Evolutionary conservation across 2,113 vertebrate species (phyloP), one percentile per base, ranked within the genome.

Genomic region (Paradisaea rubra): DNA sequence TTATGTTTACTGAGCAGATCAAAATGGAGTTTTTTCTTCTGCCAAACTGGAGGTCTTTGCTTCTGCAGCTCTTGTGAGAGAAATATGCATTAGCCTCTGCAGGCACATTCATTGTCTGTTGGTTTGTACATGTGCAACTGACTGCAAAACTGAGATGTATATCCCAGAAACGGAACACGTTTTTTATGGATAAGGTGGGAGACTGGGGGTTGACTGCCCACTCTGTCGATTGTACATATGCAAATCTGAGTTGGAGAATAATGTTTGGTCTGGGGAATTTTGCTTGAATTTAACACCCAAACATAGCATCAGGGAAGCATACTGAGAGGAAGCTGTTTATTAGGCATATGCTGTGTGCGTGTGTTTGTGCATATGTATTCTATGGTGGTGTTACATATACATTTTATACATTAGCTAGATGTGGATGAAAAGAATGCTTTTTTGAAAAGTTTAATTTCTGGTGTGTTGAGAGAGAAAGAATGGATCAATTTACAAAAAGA

Each of bases 371-470:
- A 39, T 66, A 73, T 50, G 35, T 53, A 50, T 79, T 92, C 52
- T 50, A 0, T 15, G 50, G 31, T 25, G 54, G 22, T 77, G 74
- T 23, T 83, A 56, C 13, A 78, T 31, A 56, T 57, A 28, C 21
- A 31, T 57, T 63, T 65, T 76, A 42, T 54, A 2, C 50, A 77
- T 93, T 41, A 92, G 63, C 60, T 86, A 70, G 84, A 53, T 52
- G 33, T 28, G 59, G 42, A 70, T 81, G 37, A 77, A 86, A 52
- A 71, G 35, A 59, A 56, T 83, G 68, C 24, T 74, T 54, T 69
- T 78, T 61, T 39, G 50, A 71, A 94, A 92, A 52, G 39, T 63
- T 91, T 93, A 78, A 74, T 95, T 95, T 88, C 76, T 78, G 19
- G 47, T 15, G 25, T 87, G 57, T 78, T 82, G 86, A 94, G 94